Evolutionary conservation across 2,797 vertebrate genomes (phyloP).

Genomic region (Anableps anableps): DNA sequence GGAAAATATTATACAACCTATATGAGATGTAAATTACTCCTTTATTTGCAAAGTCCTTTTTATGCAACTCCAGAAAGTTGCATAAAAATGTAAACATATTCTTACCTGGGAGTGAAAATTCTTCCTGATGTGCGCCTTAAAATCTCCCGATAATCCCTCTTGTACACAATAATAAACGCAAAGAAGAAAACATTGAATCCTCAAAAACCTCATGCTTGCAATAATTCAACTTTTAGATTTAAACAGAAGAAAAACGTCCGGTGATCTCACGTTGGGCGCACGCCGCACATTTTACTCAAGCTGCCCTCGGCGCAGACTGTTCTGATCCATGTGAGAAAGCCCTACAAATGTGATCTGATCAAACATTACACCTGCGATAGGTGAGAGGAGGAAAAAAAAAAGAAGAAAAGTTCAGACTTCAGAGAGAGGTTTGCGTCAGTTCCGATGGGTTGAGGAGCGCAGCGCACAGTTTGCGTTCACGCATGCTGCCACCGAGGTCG

Average conservation of each 20-base stretch:
- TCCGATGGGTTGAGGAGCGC: slow-evolving; percentile 16
- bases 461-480: slow-evolving; percentile 28
- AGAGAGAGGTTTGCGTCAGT: slow-evolving; percentile 38
- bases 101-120: slow-evolving; percentile 69
- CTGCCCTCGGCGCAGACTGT: slow-evolving; percentile 25
- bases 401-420: background rate
- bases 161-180: slow-evolving; percentile 55
- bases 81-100: background rate
- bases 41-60: background rate
- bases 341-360: background rate
- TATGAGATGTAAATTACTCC: background rate
- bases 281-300: slow-evolving; percentile 65
- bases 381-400: background rate
- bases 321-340: slow-evolving; percentile 11
- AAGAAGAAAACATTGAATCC: slow-evolving; percentile 56
- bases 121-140: slow-evolving; percentile 49
- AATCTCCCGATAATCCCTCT: slow-evolving; percentile 59
- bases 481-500: slow-evolving; percentile 55
- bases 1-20: background rate
- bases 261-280: slow-evolving; percentile 34
- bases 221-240: background rate
- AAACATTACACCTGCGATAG: slow-evolving; percentile 23
- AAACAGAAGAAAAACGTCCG: background rate
- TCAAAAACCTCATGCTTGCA: slow-evolving; percentile 47
- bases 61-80: slow-evolving; percentile 3